A percentile compares a stretch with the other conserved stretches of the same genome.
Conservation (phyloP, 2,888 invertebrate species). For the Drosophila multiciliata region DNA sequence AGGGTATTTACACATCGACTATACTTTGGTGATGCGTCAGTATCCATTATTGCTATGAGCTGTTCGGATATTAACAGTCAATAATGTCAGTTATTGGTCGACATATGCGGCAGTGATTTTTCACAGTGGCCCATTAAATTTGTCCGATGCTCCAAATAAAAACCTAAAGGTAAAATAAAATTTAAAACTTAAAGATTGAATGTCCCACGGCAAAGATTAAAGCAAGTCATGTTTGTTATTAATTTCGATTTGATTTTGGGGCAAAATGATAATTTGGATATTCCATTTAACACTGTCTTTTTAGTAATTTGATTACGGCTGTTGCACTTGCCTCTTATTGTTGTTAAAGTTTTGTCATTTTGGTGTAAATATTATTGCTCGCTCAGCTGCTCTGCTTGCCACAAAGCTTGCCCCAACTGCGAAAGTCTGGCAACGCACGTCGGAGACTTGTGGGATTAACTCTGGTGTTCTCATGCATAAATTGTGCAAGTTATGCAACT, state of each 20-base stretch:
- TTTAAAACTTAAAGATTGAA: constrained; percentile 23
- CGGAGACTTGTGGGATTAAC: constrained; percentile 66
- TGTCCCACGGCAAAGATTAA: constrained; percentile 5
- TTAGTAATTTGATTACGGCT: constrained; percentile 10
- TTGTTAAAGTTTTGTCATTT: constrained; percentile 54
- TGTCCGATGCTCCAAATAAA: constrained; percentile 19
- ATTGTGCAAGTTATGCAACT: constrained; percentile 67
- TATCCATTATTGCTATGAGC: constrained; percentile 24
- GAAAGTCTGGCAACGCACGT: constrained; percentile 58
- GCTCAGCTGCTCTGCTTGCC: constrained; percentile 41
- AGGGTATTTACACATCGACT: constrained; percentile 13
- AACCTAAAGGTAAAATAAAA: constrained; percentile 11
- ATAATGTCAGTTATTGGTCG: constrained; percentile 71
- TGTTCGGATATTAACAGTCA: constrained; percentile 72
- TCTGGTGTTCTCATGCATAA: constrained; percentile 69
- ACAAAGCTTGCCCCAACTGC: neutral
- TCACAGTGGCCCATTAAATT: constrained; percentile 56
- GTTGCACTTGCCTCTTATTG: constrained; percentile 10
- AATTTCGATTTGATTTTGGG: constrained; percentile 12
- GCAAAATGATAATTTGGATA: constrained; percentile 9
- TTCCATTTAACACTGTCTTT: constrained; percentile 6
- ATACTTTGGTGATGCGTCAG: neutral
- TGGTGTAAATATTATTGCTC: constrained; percentile 60
- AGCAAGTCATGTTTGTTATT: constrained; percentile 4
- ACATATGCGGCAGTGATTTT: constrained; percentile 72